Percentiles rank a stretch among this genome's conserved stretches.
These are phyloP conservation scores for Fragum whitleyi DNA, from an alignment of 2,888 invertebrate genomes.

Conservation along the genomic window DNA sequence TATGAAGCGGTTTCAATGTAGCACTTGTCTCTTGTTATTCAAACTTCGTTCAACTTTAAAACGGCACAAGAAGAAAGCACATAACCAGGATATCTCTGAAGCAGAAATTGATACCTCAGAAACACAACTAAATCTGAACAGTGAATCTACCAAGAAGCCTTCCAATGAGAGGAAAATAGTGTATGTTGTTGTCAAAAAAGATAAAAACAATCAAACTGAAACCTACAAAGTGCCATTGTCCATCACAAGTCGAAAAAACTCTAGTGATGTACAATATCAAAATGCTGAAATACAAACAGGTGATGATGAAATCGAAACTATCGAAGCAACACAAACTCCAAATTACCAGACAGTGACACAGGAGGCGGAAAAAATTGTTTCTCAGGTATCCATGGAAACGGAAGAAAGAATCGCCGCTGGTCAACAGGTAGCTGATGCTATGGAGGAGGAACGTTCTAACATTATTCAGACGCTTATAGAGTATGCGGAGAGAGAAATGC, in stretches of 20 bases:
- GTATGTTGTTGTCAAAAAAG: slow-evolving; percentile 2
- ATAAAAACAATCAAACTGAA: slow-evolving; percentile 2
- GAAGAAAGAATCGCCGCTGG: slow-evolving; percentile 6
- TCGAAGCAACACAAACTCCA: not conserved
- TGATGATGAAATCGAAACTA: not conserved
- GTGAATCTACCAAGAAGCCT: not conserved
- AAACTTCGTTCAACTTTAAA: slow-evolving; percentile 9
- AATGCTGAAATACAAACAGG: not conserved
- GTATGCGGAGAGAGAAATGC: slow-evolving; percentile 42
- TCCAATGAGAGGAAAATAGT: not conserved
- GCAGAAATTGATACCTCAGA: slow-evolving; percentile 6
- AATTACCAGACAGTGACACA: not conserved
- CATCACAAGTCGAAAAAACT: not conserved
- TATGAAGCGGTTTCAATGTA: slow-evolving; percentile 24
- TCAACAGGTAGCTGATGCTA: slow-evolving; percentile 10
- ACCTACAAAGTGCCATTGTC: not conserved
- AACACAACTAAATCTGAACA: not conserved
- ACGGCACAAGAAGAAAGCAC: slow-evolving; percentile 13
- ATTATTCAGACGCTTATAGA: slow-evolving; percentile 50
- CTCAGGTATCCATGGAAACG: slow-evolving; percentile 2
- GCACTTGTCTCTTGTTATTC: slow-evolving; percentile 15
- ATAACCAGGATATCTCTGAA: not conserved
- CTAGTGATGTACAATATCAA: not conserved
- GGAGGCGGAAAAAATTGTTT: not conserved
- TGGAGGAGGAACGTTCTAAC: slow-evolving; percentile 29